Base-by-base conservation (phyloP, 92 coral and sea anemone species). In the Parazoanthus darwini region DNA sequence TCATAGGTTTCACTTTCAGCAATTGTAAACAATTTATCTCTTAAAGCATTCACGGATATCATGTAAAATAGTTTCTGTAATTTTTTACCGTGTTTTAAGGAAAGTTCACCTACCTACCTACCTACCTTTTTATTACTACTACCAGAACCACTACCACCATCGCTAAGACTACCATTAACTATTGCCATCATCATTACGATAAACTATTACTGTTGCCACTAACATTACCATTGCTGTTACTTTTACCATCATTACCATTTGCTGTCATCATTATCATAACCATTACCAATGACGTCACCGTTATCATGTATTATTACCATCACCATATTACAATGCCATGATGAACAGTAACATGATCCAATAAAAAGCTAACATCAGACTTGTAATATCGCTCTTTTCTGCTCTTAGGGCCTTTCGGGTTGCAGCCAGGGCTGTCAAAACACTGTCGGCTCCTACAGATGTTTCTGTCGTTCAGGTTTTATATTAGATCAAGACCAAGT, bases 341-440 rank as follows among this genome's bases (percentile, higher is more conserved):
- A 13, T 54, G 1, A 54, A 8, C 70, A 2, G 6, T 63, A 20
- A 3, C 4, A 15, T 15, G 59, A 14, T 14, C 70, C 25, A 9
- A 9, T 63, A 26, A 63, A 20, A 1, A 18, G 5, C 22, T 63
- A 20, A 3, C 70, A 20, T 22, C 22, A 63, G 70, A 63, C 14
- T 63, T 5, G 70, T 3, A 5, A 63, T 0, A 20, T 18, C 25
- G 26, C 13, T 11, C 20, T 0, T 39, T 76, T 14, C 4, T 71
- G 4, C 16, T 77, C 3, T 18, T 25, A 94, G 98, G 93, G 93
- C 33, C 71, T 83, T 23, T 90, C 96, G 10, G 88, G 92, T 23
- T 96, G 98, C 50, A 46, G 77, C 67, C 96, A 94, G 78, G 90
- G 89, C 13, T 96, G 98, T 88, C 82, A 72, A 76, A 96, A 96